Percentiles rank a stretch among this genome's conserved stretches.
These are phyloP conservation scores for Drosophila tripunctata DNA, from an alignment of 2,888 invertebrate genomes.

Conservation along the genomic window DNA sequence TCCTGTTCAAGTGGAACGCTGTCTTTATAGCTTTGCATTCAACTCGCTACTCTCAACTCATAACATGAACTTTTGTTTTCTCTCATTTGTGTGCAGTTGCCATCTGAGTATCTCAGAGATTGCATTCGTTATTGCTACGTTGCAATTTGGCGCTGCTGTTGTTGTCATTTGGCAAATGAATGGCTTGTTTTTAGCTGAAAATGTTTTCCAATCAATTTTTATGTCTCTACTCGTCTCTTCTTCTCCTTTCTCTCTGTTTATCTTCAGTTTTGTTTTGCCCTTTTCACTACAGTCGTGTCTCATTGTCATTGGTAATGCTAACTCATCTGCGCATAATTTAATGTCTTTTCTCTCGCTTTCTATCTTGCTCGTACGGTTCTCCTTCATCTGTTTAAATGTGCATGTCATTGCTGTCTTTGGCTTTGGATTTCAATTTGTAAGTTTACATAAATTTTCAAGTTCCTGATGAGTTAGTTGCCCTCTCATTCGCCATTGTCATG, in stretches of 20 bases:
- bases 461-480: constrained; percentile 74
- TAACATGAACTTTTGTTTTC: constrained; percentile 60
- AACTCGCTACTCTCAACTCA: constrained; percentile 54
- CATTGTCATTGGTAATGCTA: constrained; percentile 80
- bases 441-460: constrained; percentile 69
- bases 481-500: constrained; percentile 61
- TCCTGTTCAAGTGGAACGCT: constrained; percentile 46
- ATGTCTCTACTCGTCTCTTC: constrained; percentile 55
- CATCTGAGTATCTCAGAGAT: constrained; percentile 46
- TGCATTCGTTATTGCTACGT: constrained; percentile 65
- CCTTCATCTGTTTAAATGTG: constrained; percentile 63
- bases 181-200: constrained; percentile 76
- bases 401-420: constrained; percentile 66
- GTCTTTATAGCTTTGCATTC: constrained; percentile 63
- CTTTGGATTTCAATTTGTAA: constrained; percentile 73
- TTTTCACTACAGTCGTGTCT: constrained; percentile 3
- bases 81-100: neutral
- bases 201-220: constrained; percentile 84
- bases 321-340: constrained; percentile 84
- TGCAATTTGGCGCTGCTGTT: constrained; percentile 68
- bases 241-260: neutral
- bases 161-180: constrained; percentile 77
- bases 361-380: constrained; percentile 1
- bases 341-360: constrained; percentile 57
- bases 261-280: neutral